These are phyloP conservation scores for Torymus auratus DNA, from an alignment of 2,888 invertebrate species.

Conservation along the genomic window DNA sequence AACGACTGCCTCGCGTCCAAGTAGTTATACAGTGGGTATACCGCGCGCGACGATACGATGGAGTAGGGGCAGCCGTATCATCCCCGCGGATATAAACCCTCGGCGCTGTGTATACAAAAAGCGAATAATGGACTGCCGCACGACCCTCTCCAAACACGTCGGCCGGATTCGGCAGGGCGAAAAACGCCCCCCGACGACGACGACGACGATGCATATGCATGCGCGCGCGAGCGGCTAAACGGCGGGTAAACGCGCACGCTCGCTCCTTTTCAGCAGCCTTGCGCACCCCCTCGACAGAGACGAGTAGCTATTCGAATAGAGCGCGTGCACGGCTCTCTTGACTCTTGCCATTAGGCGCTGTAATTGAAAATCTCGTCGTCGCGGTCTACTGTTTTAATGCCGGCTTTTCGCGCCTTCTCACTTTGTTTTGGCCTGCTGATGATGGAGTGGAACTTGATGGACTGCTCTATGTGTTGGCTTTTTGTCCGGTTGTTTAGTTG, in stretches of 20 bases:
- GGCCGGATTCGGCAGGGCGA: constrained; percentile 65
- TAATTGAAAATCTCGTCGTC: constrained; percentile 39
- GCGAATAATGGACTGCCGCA: constrained; percentile 73
- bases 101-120: constrained; percentile 69
- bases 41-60: too few relatives aligned
- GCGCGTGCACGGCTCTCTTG: constrained; percentile 37
- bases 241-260: constrained; percentile 55
- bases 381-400: constrained; percentile 7
- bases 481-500: too few relatives aligned
- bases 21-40: too few relatives aligned
- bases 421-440: too few relatives aligned
- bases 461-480: too few relatives aligned
- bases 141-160: constrained; percentile 73
- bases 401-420: constrained; percentile 10
- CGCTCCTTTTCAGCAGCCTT: background rate
- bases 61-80: too few relatives aligned
- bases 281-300: constrained; percentile 17
- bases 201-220: constrained; percentile 45
- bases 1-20: constrained; percentile 66
- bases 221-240: constrained; percentile 33
- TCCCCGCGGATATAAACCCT: too few relatives aligned
- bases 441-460: too few relatives aligned
- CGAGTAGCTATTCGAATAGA: constrained; percentile 2
- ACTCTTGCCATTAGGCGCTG: constrained; percentile 38
- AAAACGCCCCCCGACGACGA: constrained; percentile 49